Evolutionary conservation across 2,797 vertebrate species (phyloP), one percentile per base, ranked within the genome.

Genomic region (Melanotaenia trifasciata): DNA sequence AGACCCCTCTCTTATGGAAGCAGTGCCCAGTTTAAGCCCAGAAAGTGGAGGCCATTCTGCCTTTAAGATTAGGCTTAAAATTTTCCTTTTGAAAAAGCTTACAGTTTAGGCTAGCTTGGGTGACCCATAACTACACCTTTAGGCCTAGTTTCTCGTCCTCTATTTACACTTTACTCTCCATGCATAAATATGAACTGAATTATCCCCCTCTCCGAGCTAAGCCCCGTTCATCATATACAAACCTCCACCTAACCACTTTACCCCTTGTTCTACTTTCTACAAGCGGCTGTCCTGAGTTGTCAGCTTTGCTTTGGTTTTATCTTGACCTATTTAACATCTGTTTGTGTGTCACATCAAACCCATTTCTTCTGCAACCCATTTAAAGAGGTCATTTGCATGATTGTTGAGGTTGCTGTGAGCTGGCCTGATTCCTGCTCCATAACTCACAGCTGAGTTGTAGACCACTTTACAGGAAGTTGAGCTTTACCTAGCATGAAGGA

Each of bases 401-500:
- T 60, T 75, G 32, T 76, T 80, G 38, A 62, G 73, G 67, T 78
- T 72, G 35, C 43, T 3, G 7, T 74, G 45, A 80, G 58, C 58
- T 80, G 72, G 75, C 70, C 80, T 80, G 61, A 87, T 84, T 86
- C 79, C 74, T 67, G 28, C 70, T 84, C 59, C 74, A 67, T 58
- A 75, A 68, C 68, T 79, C 76, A 81, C 22, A 13, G 50, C 76
- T 83, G 59, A 66, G 76, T 71, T 76, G 76, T 74, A 77, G 76
- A 89, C 85, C 84, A 76, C 81, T 77, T 67, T 61, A 87, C 86
- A 89, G 88, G 85, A 91, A 89, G 78, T 74, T 67, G 36, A 73
- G 69, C 65, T 64, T 76, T 78, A 75, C 67, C 57, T 24, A 67
- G 33, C 43, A 32, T 26, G 30, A 67, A 84, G 66, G 50, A 63